A percentile compares a stretch with the other conserved stretches of the same genome.
Evolutionary conservation across 2,888 invertebrate genomes (phyloP).

Genomic region (Sclerodermus sp.): DNA sequence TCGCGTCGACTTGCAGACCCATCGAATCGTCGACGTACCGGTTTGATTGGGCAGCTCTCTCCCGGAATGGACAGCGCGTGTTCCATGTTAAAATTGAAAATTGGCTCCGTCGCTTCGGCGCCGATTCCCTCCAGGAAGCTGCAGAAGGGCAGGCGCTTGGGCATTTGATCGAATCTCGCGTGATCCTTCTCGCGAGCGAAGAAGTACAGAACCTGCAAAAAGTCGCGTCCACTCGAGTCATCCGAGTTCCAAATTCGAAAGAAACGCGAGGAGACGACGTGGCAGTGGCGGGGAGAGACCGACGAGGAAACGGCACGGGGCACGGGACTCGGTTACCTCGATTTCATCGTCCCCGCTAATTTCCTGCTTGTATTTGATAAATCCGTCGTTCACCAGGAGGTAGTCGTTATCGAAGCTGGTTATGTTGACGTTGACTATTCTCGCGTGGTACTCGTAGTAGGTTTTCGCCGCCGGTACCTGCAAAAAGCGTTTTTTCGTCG

Average conservation of each 20-base stretch:
- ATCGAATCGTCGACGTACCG: too few relatives aligned
- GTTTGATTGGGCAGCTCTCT: neutral
- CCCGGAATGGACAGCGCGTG: neutral
- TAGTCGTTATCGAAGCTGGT: neutral
- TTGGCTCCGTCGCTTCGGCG: neutral
- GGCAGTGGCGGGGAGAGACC: too few relatives aligned
- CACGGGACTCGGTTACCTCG: too few relatives aligned
- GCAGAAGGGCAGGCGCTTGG: neutral
- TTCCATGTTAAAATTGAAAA: neutral
- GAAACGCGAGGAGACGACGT: too few relatives aligned
- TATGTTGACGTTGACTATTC: neutral
- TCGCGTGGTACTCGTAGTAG: neutral
- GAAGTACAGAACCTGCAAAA: neutral
- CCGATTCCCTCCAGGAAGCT: neutral
- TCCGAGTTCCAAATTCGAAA: too few relatives aligned
- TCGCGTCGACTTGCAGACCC: too few relatives aligned
- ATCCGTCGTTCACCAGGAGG: neutral
- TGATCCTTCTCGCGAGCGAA: neutral
- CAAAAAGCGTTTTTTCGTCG: too few relatives aligned
- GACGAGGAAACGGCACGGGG: too few relatives aligned
- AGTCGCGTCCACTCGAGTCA: too few relatives aligned
- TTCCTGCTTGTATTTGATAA: neutral
- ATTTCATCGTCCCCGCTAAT: neutral
- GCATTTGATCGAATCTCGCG: neutral
- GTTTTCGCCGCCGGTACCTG: too few relatives aligned